Base-by-base conservation (phyloP, 37 sponge, comb jelly and placozoan genomes). In the Haliclona indistincta region DNA sequence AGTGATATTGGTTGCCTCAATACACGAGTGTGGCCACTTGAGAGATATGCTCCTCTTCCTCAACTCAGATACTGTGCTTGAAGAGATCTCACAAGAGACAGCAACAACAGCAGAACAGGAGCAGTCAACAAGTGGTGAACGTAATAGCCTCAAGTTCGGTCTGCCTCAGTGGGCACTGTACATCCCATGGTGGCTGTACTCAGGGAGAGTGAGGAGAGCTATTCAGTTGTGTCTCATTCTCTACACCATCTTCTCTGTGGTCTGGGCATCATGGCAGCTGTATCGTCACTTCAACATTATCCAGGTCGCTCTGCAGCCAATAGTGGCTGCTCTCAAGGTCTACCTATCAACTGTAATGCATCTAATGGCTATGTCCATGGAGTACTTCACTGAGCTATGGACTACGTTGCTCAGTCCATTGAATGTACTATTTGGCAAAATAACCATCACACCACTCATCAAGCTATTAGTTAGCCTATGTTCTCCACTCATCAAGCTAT, bases 191-290 rank as follows among this genome's bases (percentile, higher is more conserved):
- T 80, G 81, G 81, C 0, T 89, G 35, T 94, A 94, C 51, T 79
- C 87, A 11, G 83, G 37, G 41, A 80, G 33, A 20, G 36, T 81
- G 0, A 62, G 95, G 38, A 66, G 43, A 23, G 0, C 78, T 25
- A 7, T 90, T 6, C 85, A 94, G 44, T n/a, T 47, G 4, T 6
- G 75, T n/a, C 40, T 94, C 20, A 43, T 86, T 8, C 4, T 87
- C 19, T 90, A 90, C 56, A 62, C 87, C n/a, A 29, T 84, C 19
- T 80, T 94, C 26, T 70, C 84, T 23, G 80, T 90, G 2, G 17
- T 84, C 23, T 90, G 92, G 92, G 95, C 95, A 13, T 43, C 77
- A n/a, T 94, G 95, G 95, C 95, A 94, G 67, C 84, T 94, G 3
- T 90, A 94, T 43, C 55, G 88, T 20, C 87, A 94, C 47, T 88